phyloP scores from a whole-genome alignment of 2,113 vertebrate genomes.

The Campylomormyrus tamandua region DNA sequence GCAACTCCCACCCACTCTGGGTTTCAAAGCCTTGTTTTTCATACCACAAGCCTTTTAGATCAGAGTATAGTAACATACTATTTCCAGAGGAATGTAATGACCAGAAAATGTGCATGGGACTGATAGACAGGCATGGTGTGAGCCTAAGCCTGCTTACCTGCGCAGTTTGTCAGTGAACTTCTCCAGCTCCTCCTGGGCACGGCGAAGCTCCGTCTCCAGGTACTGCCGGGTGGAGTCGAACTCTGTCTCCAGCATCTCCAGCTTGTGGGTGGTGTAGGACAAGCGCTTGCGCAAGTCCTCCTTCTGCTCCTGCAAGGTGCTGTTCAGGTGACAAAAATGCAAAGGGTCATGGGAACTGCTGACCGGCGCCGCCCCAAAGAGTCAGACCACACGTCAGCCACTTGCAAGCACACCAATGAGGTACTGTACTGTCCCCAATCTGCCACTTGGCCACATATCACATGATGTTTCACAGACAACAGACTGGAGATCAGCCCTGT shows the following conservation, averaged over 20 bases:
- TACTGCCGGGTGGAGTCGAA: constrained; percentile 89
- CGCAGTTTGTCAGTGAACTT: constrained; percentile 90
- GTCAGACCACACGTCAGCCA: background rate
- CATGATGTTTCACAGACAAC: background rate
- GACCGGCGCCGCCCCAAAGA: background rate
- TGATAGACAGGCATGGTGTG: background rate
- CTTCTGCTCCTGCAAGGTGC: constrained; percentile 90
- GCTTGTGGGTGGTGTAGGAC: constrained; percentile 83
- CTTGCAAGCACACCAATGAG: background rate
- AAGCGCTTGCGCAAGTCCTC: constrained; percentile 91
- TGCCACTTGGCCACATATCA: background rate
- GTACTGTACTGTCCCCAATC: background rate
- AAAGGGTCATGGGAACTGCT: constrained; percentile 8
- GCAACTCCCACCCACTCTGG: background rate
- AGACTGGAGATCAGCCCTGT: background rate
- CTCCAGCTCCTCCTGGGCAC: constrained; percentile 91
- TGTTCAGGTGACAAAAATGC: constrained; percentile 56
- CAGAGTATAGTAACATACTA: background rate
- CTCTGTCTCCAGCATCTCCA: constrained; percentile 90
- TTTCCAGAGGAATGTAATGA: background rate
- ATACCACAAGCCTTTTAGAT: background rate
- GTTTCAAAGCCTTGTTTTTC: background rate
- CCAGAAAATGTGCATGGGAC: background rate
- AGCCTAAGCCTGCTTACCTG: constrained; percentile 60
- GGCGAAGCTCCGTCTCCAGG: constrained; percentile 87